These are phyloP conservation scores for Campylomormyrus numenius DNA, from an alignment of 2,113 vertebrate species.

Conservation along the genomic window DNA sequence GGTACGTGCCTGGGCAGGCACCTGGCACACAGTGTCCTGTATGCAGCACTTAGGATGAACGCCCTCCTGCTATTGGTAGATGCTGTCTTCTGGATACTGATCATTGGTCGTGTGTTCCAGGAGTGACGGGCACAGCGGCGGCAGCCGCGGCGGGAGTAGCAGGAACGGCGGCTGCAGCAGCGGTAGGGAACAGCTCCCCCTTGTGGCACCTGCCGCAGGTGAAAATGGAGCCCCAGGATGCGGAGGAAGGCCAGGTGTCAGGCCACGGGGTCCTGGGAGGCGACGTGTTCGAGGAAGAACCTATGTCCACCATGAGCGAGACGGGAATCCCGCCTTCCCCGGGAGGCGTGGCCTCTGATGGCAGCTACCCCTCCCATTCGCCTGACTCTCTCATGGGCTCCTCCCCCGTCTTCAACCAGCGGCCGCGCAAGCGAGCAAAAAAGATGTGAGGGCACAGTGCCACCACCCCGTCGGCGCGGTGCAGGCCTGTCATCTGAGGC, in stretches of 20 bases:
- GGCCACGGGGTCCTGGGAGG: constrained; percentile 75
- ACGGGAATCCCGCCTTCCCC: constrained; percentile 83
- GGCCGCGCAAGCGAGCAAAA: constrained; percentile 82
- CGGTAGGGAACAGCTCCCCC: constrained; percentile 78
- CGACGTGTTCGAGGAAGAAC: constrained; percentile 87
- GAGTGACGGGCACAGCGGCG: background rate
- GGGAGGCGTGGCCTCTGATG: constrained; percentile 71
- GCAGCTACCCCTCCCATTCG: constrained; percentile 85
- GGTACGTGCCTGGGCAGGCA: constrained; percentile 51
- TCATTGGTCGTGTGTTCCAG: background rate
- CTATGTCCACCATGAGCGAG: constrained; percentile 96
- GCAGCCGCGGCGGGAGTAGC: background rate
- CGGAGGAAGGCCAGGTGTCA: constrained; percentile 73
- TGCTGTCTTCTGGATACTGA: background rate
- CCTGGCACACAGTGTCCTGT: background rate
- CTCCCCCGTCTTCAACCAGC: constrained; percentile 90
- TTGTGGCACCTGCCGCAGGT: constrained; percentile 88
- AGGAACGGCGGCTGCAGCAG: constrained; percentile 46
- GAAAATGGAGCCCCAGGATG: constrained; percentile 93
- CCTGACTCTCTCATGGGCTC: constrained; percentile 87
- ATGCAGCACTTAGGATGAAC: background rate
- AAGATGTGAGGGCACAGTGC: constrained; percentile 67
- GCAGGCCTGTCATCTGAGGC: background rate
- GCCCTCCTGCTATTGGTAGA: background rate
- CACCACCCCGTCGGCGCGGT: too few relatives aligned